A percentile compares a stretch with the other conserved stretches of the same genome.
These are phyloP conservation scores for Tetranychus urticae DNA, from an alignment of 1,140 invertebrate species.

Conservation along the genomic window DNA sequence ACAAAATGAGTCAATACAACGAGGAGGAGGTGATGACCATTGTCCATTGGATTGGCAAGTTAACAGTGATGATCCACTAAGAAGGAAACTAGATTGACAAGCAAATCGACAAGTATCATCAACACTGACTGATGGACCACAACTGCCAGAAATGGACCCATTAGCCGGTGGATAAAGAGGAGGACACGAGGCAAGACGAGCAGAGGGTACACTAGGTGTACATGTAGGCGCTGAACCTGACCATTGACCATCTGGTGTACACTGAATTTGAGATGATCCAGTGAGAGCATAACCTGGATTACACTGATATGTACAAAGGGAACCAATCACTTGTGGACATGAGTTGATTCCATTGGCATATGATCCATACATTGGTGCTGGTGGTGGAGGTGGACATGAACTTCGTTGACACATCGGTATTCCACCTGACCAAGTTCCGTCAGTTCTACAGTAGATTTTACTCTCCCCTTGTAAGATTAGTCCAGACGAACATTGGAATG, in stretches of 20 bases:
- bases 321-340: neutral
- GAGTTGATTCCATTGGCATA: neutral
- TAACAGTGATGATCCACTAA: neutral
- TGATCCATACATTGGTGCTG: neutral
- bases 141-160: neutral
- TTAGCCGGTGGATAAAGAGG: neutral
- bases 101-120: constrained; percentile 4
- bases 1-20: neutral
- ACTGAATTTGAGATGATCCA: neutral
- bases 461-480: constrained; percentile 2
- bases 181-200: neutral
- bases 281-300: neutral
- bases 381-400: neutral
- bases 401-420: constrained; percentile 2
- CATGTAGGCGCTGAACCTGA: constrained; percentile 5
- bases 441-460: neutral
- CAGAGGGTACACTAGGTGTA: neutral
- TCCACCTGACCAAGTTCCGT: constrained; percentile 1
- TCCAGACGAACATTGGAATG: constrained; percentile 5
- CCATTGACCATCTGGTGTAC: constrained; percentile 4
- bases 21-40: constrained; percentile 3
- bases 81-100: constrained; percentile 2
- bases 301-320: neutral
- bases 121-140: neutral
- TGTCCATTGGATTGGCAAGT: constrained; percentile 5